Evolutionary conservation across 2,888 invertebrate genomes (phyloP).

Genomic region (Hybos culiciformis): DNA sequence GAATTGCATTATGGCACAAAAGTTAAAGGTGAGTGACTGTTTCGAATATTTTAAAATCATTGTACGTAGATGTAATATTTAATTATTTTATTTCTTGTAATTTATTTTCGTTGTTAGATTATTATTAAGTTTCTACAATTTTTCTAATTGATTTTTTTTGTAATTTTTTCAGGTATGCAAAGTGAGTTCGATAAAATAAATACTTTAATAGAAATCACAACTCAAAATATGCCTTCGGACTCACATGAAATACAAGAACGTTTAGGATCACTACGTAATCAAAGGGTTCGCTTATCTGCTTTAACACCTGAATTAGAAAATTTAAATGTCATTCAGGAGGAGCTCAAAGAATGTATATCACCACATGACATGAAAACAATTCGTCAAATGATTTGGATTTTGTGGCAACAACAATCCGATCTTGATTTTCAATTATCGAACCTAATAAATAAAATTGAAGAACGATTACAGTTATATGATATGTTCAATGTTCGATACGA

Average conservation of each 20-base stretch:
- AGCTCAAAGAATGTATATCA: conserved; percentile 71
- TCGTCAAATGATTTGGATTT: conserved; percentile 61
- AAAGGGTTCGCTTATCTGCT: conserved; percentile 38
- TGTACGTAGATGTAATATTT: too few species aligned
- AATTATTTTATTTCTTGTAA: too few species aligned
- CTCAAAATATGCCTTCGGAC: conserved; percentile 43
- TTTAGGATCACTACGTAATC: conserved; percentile 47
- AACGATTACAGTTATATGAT: conserved; percentile 54
- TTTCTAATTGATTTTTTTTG: too few species aligned
- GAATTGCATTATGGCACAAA: conserved; percentile 50
- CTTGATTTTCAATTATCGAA: conserved; percentile 63
- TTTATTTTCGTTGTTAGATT: too few species aligned
- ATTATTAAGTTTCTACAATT: too few species aligned
- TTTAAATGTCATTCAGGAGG: conserved; percentile 60
- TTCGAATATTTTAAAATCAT: too few species aligned
- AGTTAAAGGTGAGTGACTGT: conserved; percentile 40
- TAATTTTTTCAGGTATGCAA: conserved; percentile 39
- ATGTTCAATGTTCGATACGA: conserved; percentile 54
- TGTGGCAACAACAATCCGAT: conserved; percentile 69
- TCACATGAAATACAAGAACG: conserved; percentile 48
- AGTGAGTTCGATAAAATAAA: conserved; percentile 50
- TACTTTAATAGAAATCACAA: conserved; percentile 43
- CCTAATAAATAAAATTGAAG: conserved; percentile 57
- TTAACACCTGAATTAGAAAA: conserved; percentile 50
- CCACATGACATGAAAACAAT: conserved; percentile 71